Evolutionary conservation across 2,113 vertebrate species (phyloP), one percentile per base, ranked within the genome.

Genomic region (Spilogale gracilis): DNA sequence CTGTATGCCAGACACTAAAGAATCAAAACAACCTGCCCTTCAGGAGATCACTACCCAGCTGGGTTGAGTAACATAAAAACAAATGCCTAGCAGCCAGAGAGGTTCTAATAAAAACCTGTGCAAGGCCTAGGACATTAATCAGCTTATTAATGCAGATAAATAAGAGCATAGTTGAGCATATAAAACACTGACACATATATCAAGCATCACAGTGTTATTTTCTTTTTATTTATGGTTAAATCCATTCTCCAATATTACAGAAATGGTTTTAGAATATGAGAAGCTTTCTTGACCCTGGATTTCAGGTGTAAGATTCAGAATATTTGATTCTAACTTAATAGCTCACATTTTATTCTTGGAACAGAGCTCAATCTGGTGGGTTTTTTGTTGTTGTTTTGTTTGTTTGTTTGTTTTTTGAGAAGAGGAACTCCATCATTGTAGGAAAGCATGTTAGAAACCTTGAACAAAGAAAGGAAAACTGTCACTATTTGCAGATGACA

Each of bases 311-410:
- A 85, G 45, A 65, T 60, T 89, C 9, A 93, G 43, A 73, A 93
- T 97, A 81, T 86, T 86, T 65, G 5, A 79, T 86, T 95, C 23
- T 87, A 79, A 90, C 6, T 89, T 80, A 96, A 92, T 79, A 84
- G 45, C 5, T 6, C 9, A 45, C 14, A 80, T 91, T 95, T 93
- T 50, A 56, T n/a, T 78, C 86, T 90, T 92, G 89, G n/a, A 91
- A 74, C 11, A 81, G 52, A 93, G 7, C 7, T 78, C 12, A 27
- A 4, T 83, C 25, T 84, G 38, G 38, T 38, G 38, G 38, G 2
- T 38, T 38, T 38, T 38, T 38, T 38, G 38, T 38, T 38, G 38
- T 38, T 38, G 38, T 38, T 38, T 38, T 38, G 38, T 38, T 38
- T 38, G 38, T 38, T 38, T 38, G 38, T 38, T 38, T 38, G 0